Conservation (phyloP, 2,888 invertebrate species). For the Halocaridina rubra region DNA sequence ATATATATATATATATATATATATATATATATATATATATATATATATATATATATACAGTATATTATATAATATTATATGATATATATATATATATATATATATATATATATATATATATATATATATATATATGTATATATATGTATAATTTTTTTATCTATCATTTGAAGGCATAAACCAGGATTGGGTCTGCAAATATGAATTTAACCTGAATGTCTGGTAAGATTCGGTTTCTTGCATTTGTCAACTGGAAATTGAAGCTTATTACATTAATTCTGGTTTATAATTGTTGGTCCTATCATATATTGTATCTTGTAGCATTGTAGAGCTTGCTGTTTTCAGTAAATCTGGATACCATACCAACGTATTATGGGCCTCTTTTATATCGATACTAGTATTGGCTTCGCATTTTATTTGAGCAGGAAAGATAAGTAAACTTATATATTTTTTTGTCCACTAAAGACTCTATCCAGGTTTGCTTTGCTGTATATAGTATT, state of each 20-base stretch:
- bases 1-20: too few species aligned
- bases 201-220: not conserved
- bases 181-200: slow-evolving; percentile 23
- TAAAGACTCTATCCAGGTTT: slow-evolving; percentile 50
- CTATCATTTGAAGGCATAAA: slow-evolving; percentile 45
- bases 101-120: too few species aligned
- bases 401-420: too few species aligned
- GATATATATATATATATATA: too few species aligned
- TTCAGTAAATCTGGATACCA: slow-evolving; percentile 58
- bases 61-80: too few species aligned
- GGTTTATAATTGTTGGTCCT: slow-evolving; percentile 41
- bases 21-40: too few species aligned
- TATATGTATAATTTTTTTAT: slow-evolving; percentile 47
- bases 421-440: too few species aligned
- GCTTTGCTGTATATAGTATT: slow-evolving; percentile 60
- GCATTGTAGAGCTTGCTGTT: slow-evolving; percentile 57
- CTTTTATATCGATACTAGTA: too few species aligned
- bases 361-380: too few species aligned
- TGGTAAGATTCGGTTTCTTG: not conserved
- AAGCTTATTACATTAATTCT: not conserved
- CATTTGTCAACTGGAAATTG: not conserved
- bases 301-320: slow-evolving; percentile 39
- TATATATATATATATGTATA: too few species aligned
- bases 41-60: too few species aligned
- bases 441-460: too few species aligned